Evolutionary conservation across 2,113 vertebrate genomes (phyloP), one percentile per base, ranked within the genome.

Genomic region (Actenoides lindsayi): DNA sequence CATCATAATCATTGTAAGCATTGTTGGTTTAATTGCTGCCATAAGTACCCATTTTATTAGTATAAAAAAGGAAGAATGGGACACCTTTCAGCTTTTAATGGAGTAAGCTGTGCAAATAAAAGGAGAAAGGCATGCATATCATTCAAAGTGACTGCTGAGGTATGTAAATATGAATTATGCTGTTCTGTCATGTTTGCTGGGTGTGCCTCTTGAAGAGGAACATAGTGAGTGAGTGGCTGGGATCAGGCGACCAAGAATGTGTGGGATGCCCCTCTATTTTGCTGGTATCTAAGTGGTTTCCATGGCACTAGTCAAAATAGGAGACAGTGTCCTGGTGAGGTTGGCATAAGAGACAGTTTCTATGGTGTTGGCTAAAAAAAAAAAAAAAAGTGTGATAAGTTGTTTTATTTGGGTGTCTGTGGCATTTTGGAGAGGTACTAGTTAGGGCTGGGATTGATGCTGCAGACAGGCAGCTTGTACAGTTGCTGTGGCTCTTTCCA

Each of bases 231-330:
- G 17, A 20, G 7, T 0, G 6, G 16, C 9, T 83, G 30, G 18
- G 76, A 41, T 30, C 18, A 31, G 35, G 46, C 4, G 25, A 82
- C 53, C 65, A 51, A 56, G 17, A 83, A 64, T 18, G 27, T 24
- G 48, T 73, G 31, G 64, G 68, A 77, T 92, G 79, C 31, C 60
- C 63, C 39, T 88, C 21, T 11, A 19, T 35, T 4, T 2, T 70
- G 67, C 17, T 31, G 39, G 0, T 60, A 79, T 28, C 59, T 69
- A 78, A 91, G 46, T 81, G 78, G 93, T 96, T 96, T 94, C 92
- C 60, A 86, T 89, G 83, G 88, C 69, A 90, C 64, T 93, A 86
- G 92, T 92, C 93, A 96, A 93, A 94, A 90, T 25, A 95, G 33
- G 48, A 93, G 74, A 31, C 30, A 5, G 65, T 60, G 84, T 76